Percentiles rank a stretch among this genome's conserved stretches.
Evolutionary conservation across 2,113 vertebrate genomes (phyloP).

Genomic region (pig (Sus scrofa)): T2T-Sscrofa CM000825.6:80596501-80597000

Average conservation of each 20-base stretch:
- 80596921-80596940: background rate
- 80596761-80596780: too few relatives aligned
- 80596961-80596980: background rate
- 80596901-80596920: too few relatives aligned
- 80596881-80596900: background rate
- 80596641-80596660: background rate
- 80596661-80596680: background rate
- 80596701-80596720: background rate
- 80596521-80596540: background rate
- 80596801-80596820: too few relatives aligned
- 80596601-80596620: background rate
- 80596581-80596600: accelerated
- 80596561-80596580: background rate
- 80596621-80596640: background rate
- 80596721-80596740: background rate
- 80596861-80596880: too few relatives aligned
- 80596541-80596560: background rate
- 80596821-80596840: too few relatives aligned
- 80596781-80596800: too few relatives aligned
- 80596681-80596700: too few relatives aligned
- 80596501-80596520: too few relatives aligned
- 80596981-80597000: background rate
- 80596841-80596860: too few relatives aligned
- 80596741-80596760: too few relatives aligned
- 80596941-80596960: background rate